Base-by-base conservation (phyloP, 2,888 invertebrate species). In the Glaucopsyche alexis region DNA sequence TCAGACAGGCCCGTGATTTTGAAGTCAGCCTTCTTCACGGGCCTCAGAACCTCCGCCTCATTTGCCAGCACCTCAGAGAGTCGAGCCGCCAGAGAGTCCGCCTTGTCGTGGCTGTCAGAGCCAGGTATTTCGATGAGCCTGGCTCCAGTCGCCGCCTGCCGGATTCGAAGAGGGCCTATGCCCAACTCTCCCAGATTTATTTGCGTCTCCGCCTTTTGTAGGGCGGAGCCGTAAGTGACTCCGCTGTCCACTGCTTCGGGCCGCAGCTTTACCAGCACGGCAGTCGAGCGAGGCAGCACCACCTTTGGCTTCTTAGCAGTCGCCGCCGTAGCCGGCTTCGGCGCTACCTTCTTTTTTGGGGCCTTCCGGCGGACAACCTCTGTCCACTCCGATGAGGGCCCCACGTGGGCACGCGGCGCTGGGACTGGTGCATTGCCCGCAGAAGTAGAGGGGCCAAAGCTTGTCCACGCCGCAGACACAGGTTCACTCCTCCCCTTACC, bases 231-330 rank as follows among this genome's bases (percentile, higher is more conserved):
- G 55, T 71, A 71, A 7, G 52, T 52, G n/a, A 8, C 3, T n/a
- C 71, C 71, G 7, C 52, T 55, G 0, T 52, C n/a, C 3, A 16
- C 71, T 42, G 71, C 71, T 42, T 71, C 71, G 55, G 71, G 71
- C 52, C 38, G 52, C 52, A 71, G 40, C 40, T 55, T 52, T 0
- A 71, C 6, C 3, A 65, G 49, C 29, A 66, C 72, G 50, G 65
- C 72, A 14, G 65, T 29, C 14, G 72, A 72, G 72, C 72, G 65
- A 1, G 72, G 72, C 14, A 66, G 49, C 66, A 38, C n/a, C n/a
- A 72, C 19, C 50, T 50, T 72, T 7, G 55, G 42, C 16, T 14
- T 40, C 55, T 71, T 71, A 11, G 29, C 55, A 2, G 55, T 13
- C 40, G 7, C 40, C 11, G 38, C 38, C 9, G 50, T 13, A 14